phyloP scores from a whole-genome alignment of 2,888 invertebrate genomes.

The Meteorus colon region DNA sequence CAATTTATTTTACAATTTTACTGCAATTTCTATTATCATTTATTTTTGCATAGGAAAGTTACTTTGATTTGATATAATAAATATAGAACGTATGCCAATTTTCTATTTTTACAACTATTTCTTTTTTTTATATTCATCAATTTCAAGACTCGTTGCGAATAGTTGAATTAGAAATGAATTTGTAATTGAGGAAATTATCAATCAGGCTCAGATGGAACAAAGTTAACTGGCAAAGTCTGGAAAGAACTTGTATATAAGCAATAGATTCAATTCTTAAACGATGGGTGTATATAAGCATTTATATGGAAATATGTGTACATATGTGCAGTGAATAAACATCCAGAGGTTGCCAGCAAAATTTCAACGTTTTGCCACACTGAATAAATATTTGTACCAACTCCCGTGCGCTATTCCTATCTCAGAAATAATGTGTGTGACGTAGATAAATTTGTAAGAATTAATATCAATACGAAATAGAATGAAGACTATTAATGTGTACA shows the following conservation, averaged over 20 bases:
- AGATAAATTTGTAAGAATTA: not conserved
- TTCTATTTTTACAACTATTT: no score
- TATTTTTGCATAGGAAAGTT: no score
- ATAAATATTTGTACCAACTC: constrained; percentile 65
- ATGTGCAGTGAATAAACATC: constrained; percentile 58
- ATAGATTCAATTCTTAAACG: constrained; percentile 54
- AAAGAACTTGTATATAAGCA: not conserved
- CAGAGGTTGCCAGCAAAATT: constrained; percentile 52
- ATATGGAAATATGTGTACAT: not conserved
- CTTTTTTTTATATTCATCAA: no score
- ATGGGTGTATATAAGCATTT: constrained; percentile 59
- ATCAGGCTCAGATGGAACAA: no score
- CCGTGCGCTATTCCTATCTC: constrained; percentile 61
- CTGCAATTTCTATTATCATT: no score
- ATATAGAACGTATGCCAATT: no score
- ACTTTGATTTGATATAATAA: no score
- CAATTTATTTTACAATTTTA: no score
- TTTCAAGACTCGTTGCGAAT: no score
- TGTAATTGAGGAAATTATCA: no score
- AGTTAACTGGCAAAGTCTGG: no score
- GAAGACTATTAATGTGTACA: not conserved
- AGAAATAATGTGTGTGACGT: constrained; percentile 6
- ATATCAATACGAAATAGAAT: not conserved
- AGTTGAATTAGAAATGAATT: no score
- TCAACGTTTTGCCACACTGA: constrained; percentile 55